Evolutionary conservation across 2,113 vertebrate species (phyloP).

Genomic region (Malaclemys terrapin): DNA sequence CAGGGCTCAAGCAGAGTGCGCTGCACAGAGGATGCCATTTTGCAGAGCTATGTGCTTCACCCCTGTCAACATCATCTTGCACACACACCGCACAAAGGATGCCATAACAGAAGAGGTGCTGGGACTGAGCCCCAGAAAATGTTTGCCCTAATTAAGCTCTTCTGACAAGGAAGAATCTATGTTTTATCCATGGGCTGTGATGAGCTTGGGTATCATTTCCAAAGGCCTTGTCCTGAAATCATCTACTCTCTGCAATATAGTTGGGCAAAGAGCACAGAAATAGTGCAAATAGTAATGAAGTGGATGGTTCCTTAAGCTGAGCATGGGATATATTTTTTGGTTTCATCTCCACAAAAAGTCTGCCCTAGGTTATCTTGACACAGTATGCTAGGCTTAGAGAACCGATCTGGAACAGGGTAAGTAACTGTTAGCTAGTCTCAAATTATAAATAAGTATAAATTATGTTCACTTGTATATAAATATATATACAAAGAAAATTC

Average conservation of each 20-base stretch:
- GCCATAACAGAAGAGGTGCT: not conserved
- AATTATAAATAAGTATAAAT: not conserved
- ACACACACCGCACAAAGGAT: not conserved
- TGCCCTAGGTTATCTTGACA: not conserved
- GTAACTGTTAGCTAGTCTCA: not conserved
- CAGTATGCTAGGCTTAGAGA: not conserved
- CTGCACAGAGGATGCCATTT: not conserved
- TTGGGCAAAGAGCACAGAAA: not conserved
- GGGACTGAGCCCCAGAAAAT: not conserved
- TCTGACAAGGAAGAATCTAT: not conserved
- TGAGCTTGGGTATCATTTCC: not conserved
- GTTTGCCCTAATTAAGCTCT: not conserved
- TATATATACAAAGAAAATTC: too few relatives aligned
- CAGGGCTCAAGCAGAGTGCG: not conserved
- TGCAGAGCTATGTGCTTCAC: not conserved
- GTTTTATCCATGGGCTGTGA: not conserved
- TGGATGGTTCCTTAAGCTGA: not conserved
- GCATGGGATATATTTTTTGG: not conserved
- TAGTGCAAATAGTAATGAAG: not conserved
- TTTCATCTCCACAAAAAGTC: not conserved
- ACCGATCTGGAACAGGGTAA: not conserved
- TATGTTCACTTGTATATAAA: not conserved
- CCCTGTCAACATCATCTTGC: not conserved
- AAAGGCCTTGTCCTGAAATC: not conserved
- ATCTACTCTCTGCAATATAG: fast-evolving